Conservation (phyloP, 2,888 invertebrate species). For the Lithophane socia region DNA sequence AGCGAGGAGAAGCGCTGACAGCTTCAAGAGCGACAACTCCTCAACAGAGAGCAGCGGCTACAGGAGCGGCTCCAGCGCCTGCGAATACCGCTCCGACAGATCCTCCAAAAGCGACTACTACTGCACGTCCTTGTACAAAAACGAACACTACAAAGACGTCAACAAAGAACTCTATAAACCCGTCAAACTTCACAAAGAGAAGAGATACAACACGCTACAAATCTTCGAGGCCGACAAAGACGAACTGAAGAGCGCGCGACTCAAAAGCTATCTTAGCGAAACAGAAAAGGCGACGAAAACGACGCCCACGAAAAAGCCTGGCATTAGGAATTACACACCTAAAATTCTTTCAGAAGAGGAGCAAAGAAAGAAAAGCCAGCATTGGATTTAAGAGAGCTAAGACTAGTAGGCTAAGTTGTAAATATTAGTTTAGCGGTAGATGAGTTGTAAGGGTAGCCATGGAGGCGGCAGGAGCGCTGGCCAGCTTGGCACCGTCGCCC, state of each 20-base stretch:
- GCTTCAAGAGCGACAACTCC: constrained; percentile 86
- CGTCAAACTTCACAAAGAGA: constrained; percentile 88
- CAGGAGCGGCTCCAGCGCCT: constrained; percentile 86
- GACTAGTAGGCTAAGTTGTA: constrained; percentile 88
- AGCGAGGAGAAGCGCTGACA: constrained; percentile 81
- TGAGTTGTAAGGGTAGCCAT: constrained; percentile 81
- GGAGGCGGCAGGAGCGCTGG: constrained; percentile 89
- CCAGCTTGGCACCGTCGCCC: constrained; percentile 91
- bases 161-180: constrained; percentile 89
- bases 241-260: constrained; percentile 79
- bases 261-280: constrained; percentile 83
- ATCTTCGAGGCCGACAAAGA: constrained; percentile 84
- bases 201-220: constrained; percentile 83
- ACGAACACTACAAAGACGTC: constrained; percentile 87
- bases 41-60: constrained; percentile 88
- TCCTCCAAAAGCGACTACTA: constrained; percentile 85
- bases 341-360: constrained; percentile 92
- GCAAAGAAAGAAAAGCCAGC: constrained; percentile 89
- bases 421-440: constrained; percentile 86
- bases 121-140: constrained; percentile 87
- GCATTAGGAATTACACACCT: constrained; percentile 93
- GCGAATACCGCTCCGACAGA: constrained; percentile 84
- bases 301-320: constrained; percentile 87
- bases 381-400: constrained; percentile 91
- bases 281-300: constrained; percentile 86